Evolutionary conservation across 2,888 invertebrate genomes (phyloP), one percentile per base, ranked within the genome.

Genomic region (Cosmorhoe ocellata): DNA sequence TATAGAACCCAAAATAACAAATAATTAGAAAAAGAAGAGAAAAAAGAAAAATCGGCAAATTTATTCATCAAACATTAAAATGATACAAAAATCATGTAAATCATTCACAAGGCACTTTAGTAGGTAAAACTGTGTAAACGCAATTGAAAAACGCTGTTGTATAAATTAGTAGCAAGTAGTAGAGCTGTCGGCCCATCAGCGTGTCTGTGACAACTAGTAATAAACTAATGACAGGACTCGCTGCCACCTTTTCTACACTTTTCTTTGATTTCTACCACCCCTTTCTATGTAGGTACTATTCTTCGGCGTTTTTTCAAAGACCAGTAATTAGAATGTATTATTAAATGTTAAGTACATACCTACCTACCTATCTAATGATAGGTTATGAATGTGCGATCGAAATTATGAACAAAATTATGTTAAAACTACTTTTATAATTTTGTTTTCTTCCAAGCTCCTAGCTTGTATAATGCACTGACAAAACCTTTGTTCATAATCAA

Each of bases 221-320:
- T 82, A 80, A 75, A 76, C 67, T 88, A 87, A 88, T 88, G 76
- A 87, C 75, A 87, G 84, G 71, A 67, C 68, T 66, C 60, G 56
- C 61, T 39, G 56, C 61, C 67, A 79, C 76, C 82, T 76, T 80
- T 85, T 81, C 82, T 72, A 73, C 75, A 75, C 68, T 67, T 80
- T 84, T 85, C 85, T 85, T 89, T 88, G 89, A 89, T 88, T 88
- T 86, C 73, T 70, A 71, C 39, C 63, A 66, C 50, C 61, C 71
- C 36, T 34, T 43, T 41, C 37, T 22, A 33, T n/a, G n/a, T n/a
- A n/a, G n/a, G n/a, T 24, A 43, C 33, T 43, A 47, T 42, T 33
- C 42, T 40, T 59, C 59, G 64, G 50, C 59, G 59, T 59, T 78
- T 79, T 80, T 79, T 71, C 66, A 53, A 57, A 67, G 61, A 67